Percentiles rank a stretch among this genome's conserved stretches.
Conservation (phyloP, 2,888 invertebrate genomes). For the Rotaria sp. region DNA sequence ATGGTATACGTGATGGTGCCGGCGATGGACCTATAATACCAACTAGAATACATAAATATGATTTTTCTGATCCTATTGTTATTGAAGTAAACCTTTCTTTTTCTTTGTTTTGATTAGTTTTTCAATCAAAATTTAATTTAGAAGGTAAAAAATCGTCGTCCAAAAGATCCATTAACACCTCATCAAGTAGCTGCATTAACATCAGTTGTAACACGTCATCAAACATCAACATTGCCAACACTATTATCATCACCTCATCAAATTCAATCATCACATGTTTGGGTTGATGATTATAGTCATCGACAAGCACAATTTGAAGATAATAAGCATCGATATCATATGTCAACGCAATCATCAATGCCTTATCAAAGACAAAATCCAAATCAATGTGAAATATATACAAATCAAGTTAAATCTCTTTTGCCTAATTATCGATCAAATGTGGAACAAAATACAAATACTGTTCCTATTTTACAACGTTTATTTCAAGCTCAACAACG, state of each 20-base stretch:
- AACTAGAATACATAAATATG: neutral
- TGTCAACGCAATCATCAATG: neutral
- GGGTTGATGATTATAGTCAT: neutral
- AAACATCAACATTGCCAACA: neutral
- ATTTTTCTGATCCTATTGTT: neutral
- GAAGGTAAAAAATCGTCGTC: neutral
- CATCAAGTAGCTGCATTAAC: constrained; percentile 3
- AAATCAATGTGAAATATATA: neutral
- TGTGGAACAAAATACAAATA: neutral
- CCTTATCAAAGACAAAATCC: neutral
- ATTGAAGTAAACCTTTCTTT: neutral
- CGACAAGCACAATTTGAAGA: neutral
- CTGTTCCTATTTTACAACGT: neutral
- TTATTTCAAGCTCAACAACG: neutral
- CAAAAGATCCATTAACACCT: neutral
- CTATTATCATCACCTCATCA: neutral
- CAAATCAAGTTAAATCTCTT: neutral
- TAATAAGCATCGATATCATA: neutral
- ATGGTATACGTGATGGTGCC: neutral
- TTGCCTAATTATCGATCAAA: neutral
- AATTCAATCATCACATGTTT: neutral
- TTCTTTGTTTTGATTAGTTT: neutral
- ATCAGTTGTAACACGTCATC: neutral
- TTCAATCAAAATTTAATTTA: neutral
- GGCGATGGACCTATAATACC: neutral